Conservation (phyloP, 1,140 invertebrate genomes). For the Hyposmocoma kahamanoa region DNA sequence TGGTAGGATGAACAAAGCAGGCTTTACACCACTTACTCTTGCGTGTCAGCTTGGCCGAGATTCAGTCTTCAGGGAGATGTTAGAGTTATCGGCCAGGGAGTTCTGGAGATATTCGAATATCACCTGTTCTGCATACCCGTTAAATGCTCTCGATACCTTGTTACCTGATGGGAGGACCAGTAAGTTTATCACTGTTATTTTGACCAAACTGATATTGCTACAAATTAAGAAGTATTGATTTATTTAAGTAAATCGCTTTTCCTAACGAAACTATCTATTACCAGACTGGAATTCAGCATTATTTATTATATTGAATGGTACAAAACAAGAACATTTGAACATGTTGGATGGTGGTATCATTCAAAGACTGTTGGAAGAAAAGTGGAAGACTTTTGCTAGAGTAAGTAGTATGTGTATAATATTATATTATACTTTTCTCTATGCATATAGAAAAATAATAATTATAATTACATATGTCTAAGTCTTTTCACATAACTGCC, state of each 20-base stretch:
- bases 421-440: too few species aligned
- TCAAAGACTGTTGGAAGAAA: conserved; percentile 96
- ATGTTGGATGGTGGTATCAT: conserved; percentile 99
- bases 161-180: conserved; percentile 95
- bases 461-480: too few species aligned
- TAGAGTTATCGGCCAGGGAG: conserved; percentile 95
- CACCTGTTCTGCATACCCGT: conserved; percentile 97
- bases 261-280: conserved; percentile 28
- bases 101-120: conserved; percentile 99
- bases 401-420: too few species aligned
- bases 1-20: conserved; percentile 89
- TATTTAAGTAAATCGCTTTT: not conserved
- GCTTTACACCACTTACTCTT: conserved; percentile 94
- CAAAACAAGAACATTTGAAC: conserved; percentile 97
- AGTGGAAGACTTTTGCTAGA: conserved; percentile 99
- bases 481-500: too few species aligned
- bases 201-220: too few species aligned
- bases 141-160: conserved; percentile 96
- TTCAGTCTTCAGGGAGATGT: conserved; percentile 97
- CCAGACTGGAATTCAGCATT: conserved; percentile 98
- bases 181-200: conserved; percentile 66
- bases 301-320: conserved; percentile 98
- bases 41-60: conserved; percentile 96
- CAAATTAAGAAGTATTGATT: not conserved
- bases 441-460: too few species aligned